phyloP scores from a whole-genome alignment of 2,113 vertebrate genomes.

The Chinchilla lanigera region DNA sequence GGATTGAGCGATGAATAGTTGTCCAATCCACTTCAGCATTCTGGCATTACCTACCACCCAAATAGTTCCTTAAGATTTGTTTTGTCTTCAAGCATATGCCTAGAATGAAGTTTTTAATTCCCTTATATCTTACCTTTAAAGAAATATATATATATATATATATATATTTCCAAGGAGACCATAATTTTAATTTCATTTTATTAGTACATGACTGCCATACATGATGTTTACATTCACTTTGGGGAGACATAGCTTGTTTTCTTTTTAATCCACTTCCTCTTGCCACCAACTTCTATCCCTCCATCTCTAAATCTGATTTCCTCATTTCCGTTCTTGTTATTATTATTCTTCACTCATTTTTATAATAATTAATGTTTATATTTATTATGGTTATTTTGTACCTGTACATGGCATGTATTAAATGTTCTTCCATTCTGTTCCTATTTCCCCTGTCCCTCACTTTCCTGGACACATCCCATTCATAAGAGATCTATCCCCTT shows the following conservation, averaged over 20 bases:
- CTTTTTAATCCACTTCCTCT: background rate
- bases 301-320: no score
- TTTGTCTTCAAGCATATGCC: background rate
- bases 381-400: no score
- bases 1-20: background rate
- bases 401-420: no score
- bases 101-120: background rate
- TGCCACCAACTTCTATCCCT: background rate
- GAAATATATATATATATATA: no score
- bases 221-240: background rate
- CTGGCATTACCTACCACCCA: background rate
- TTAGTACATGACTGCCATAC: background rate
- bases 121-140: background rate
- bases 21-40: background rate
- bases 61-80: background rate
- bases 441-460: no score
- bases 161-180: background rate
- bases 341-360: no score
- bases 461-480: no score
- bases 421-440: no score
- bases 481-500: no score
- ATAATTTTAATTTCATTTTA: background rate
- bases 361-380: no score
- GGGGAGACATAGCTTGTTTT: background rate
- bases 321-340: no score